Base-by-base conservation (phyloP, 2,888 invertebrate genomes). In the Brachyptera risi region DNA sequence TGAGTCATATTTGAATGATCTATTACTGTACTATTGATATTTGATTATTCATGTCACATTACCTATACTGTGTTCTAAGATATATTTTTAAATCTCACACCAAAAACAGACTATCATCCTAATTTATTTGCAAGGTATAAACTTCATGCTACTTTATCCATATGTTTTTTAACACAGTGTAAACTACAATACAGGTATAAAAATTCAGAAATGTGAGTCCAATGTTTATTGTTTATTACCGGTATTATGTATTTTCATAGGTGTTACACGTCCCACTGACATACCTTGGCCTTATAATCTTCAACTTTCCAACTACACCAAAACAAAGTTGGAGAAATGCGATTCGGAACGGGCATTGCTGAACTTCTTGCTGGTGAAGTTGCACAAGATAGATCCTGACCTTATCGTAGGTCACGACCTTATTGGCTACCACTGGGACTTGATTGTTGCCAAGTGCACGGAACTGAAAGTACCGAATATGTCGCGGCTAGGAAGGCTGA, bases 351-450 rank as follows among this genome's bases (percentile, higher is more conserved):
- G 92, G 62, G 90, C 90, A 15, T 78, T 99, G 11, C 77, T 99
- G 0, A 91, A 88, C 69, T 88, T 86, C 74, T 88, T 98, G 66
- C 80, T 98, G 69, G 88, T 89, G 0, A 90, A 90, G 71, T 85
- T 97, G 67, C 86, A 88, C 73, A 88, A 86, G 70, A 78, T 91
- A 56, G 98, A 99, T 72, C 93, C 98, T 72, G 99, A 99, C 77
- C 76, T 98, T 26, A 84, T 99, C 42, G 87, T 98, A 1, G 97
- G 97, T 0, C 95, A 97, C 71, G 98, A 99, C 73, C 79, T 95
- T 44, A 84, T 87, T 69, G 91, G 91, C 27, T 96, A 91, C 74
- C 95, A 96, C 70, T 82, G 97, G 61, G 92, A 94, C 69, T 79
- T 96, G 1, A 79, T 99, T n/a, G 84, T 95, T 49, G 89, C 92